Conservation (phyloP, 2,888 invertebrate genomes). For the Cheilosia variabilis region DNA sequence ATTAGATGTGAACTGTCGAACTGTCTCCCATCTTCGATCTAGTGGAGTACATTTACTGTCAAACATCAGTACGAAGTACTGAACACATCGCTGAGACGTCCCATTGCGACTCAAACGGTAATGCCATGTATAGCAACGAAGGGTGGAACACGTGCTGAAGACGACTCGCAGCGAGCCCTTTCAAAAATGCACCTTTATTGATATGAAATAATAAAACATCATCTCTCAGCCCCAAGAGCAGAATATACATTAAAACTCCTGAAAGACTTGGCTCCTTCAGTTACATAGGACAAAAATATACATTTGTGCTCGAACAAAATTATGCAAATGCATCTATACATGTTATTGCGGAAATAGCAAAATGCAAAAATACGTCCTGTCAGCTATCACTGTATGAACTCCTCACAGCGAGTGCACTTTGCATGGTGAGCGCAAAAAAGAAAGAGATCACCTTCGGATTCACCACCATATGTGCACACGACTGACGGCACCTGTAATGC, state of each 20-base stretch:
- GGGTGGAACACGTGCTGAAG: too few relatives aligned
- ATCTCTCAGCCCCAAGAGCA: not conserved
- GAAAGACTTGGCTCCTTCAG: not conserved
- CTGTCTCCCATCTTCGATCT: too few relatives aligned
- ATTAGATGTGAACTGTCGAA: too few relatives aligned
- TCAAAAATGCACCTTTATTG: too few relatives aligned
- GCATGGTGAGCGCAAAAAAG: not conserved
- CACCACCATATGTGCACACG: not conserved
- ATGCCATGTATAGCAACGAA: too few relatives aligned
- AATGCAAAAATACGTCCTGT: constrained; percentile 11
- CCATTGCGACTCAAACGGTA: too few relatives aligned
- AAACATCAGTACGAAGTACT: too few relatives aligned
- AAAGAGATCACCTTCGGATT: not conserved
- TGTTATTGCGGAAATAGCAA: constrained; percentile 6
- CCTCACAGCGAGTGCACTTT: constrained; percentile 1
- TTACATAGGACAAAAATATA: not conserved
- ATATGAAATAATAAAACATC: too few relatives aligned
- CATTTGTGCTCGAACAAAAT: constrained; percentile 9
- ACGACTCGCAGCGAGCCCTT: too few relatives aligned
- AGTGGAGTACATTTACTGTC: too few relatives aligned
- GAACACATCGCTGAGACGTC: too few relatives aligned
- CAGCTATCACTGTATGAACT: not conserved
- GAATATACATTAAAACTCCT: not conserved
- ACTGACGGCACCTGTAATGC: constrained; percentile 2
- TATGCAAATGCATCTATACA: constrained; percentile 6